These are phyloP conservation scores for Apostichopus parvimensis DNA, from an alignment of 35 echinoderm and acorn worm genomes.

Conservation along the genomic window DNA sequence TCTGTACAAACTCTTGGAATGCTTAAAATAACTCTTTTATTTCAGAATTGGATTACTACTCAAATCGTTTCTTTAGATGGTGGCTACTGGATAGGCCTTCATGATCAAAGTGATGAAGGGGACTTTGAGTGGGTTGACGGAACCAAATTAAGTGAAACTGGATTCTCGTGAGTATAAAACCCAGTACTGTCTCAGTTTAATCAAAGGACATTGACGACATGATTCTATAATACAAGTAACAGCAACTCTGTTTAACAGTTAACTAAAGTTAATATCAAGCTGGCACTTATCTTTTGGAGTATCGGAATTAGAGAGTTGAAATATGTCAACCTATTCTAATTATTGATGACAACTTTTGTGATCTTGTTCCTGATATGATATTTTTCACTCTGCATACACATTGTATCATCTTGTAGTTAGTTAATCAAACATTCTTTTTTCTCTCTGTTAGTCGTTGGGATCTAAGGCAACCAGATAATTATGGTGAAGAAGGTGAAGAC, in stretches of 20 bases:
- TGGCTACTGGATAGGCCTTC: slow-evolving; percentile 61
- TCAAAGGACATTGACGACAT: not conserved
- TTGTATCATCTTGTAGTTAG: no score
- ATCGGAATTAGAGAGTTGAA: no score
- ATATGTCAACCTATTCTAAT: no score
- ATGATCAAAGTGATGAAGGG: slow-evolving; percentile 54
- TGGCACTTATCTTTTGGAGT: no score
- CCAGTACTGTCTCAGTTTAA: not conserved
- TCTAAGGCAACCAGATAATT: slow-evolving; percentile 59
- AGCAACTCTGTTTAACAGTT: no score
- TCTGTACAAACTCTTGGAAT: no score
- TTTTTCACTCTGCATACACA: no score
- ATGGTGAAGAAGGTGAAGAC: slow-evolving; percentile 54
- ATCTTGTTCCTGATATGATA: no score
- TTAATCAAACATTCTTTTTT: not conserved
- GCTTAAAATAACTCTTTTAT: not conserved
- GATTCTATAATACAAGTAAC: no score
- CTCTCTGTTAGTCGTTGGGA: slow-evolving; percentile 56
- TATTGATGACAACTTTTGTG: no score
- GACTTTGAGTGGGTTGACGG: slow-evolving; percentile 76
- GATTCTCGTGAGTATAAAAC: slow-evolving; percentile 21
- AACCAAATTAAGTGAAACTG: slow-evolving; percentile 55
- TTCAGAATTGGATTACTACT: slow-evolving; percentile 10
- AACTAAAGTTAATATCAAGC: no score
- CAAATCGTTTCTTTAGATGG: slow-evolving; percentile 10